Evolutionary conservation across 2,797 vertebrate genomes (phyloP), one percentile per base, ranked within the genome.

Genomic region (Alectoris magna): DNA sequence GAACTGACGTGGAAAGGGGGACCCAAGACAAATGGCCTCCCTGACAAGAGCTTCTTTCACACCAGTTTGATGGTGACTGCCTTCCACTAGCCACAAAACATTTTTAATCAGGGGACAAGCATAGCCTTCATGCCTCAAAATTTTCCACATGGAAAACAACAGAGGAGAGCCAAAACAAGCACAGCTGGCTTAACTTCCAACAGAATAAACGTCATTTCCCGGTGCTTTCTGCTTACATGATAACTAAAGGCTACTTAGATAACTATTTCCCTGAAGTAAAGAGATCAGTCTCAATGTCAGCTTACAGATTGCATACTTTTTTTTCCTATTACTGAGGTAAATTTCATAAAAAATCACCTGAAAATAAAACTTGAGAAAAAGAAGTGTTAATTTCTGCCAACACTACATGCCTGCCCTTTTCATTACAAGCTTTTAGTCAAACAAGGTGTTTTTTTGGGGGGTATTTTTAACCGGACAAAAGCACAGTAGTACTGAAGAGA

Each of bases 171-270:
- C 97, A 98, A 98, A 97, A 94, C 93, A 97, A 98, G 96, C 97
- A 98, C 97, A 98, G 97, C 97, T 98, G 97, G 90, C 56, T 95
- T 93, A 78, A 95, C 96, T 97, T 97, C 95, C 94, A 87, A 88
- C 24, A 66, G 92, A 73, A 93, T 58, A 84, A 96, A 96, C 60
- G 53, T 98, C 92, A 98, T 97, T 98, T 98, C 97, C 97, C 96
- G 93, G 91, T 94, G 95, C 87, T 95, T 95, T 97, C 96, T 96
- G 96, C 96, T 95, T 89, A 94, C 91, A 83, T 89, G 97, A 98
- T 97, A 98, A 97, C 95, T 89, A 93, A 94, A 84, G 83, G 87
- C 88, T 97, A 97, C 96, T 98, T 96, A 97, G 96, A 97, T 97
- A 97, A 96, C 90, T 49, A 74, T 92, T 97, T 97, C 92, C 95